phyloP scores from a whole-genome alignment of 2,113 vertebrate genomes.

The Gasterosteus nipponicus region DNA sequence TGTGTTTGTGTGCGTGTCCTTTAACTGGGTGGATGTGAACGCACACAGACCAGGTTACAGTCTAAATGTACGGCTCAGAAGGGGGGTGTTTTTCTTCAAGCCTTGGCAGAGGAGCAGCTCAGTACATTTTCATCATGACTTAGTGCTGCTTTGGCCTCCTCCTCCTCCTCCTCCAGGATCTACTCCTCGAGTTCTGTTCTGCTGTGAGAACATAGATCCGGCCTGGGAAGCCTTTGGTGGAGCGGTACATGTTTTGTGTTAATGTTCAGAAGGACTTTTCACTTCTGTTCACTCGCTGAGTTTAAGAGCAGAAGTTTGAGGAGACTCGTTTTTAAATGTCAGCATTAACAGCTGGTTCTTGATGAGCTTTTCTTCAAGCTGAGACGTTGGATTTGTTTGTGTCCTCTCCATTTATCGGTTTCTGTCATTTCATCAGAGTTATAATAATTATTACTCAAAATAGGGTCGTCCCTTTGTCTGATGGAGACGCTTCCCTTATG shows the following conservation, averaged over 20 bases:
- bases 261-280: constrained; percentile 42
- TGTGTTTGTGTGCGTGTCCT: background rate
- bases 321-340: constrained; percentile 14
- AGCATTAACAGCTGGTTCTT: constrained; percentile 13
- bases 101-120: constrained; percentile 41
- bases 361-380: background rate
- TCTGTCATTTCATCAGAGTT: background rate
- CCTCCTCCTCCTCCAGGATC: constrained; percentile 42
- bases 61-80: constrained; percentile 32
- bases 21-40: constrained; percentile 10
- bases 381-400: background rate
- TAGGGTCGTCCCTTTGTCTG: too few relatives aligned
- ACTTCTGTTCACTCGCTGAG: constrained; percentile 18
- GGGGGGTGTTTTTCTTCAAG: constrained; percentile 35
- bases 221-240: constrained; percentile 43
- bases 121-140: constrained; percentile 46
- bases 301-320: constrained; percentile 17
- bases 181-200: constrained; percentile 30
- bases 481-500: too few relatives aligned
- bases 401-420: background rate
- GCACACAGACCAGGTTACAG: constrained; percentile 43
- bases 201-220: constrained; percentile 44
- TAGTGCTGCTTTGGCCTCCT: constrained; percentile 21
- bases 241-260: constrained; percentile 41
- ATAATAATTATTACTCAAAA: too few relatives aligned